A percentile compares a stretch with the other conserved stretches of the same genome.
These are phyloP conservation scores for Mesocricetus auratus DNA, from an alignment of 2,113 vertebrate genomes.

Conservation along the genomic window DNA sequence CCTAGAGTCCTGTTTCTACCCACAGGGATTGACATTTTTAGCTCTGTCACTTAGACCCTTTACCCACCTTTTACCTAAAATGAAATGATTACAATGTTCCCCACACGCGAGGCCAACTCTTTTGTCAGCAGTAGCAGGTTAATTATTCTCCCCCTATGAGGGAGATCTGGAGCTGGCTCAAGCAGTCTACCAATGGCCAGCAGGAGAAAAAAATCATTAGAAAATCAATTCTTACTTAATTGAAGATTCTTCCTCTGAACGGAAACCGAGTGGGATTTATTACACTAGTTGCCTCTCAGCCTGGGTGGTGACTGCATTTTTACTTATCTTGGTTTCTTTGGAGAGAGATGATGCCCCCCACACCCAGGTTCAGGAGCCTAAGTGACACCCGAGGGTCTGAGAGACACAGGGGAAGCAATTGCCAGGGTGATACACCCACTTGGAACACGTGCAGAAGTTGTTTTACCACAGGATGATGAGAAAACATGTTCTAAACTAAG, in stretches of 20 bases:
- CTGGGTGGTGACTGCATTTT: slow-evolving; percentile 69
- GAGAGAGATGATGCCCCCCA: slow-evolving; percentile 14
- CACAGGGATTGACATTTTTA: not conserved
- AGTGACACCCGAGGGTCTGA: not conserved
- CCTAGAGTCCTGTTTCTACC: not conserved
- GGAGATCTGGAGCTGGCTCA: slow-evolving; percentile 83
- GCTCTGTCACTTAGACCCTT: slow-evolving; percentile 36
- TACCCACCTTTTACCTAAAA: slow-evolving; percentile 70
- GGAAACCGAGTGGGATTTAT: slow-evolving; percentile 85
- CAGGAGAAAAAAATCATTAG: slow-evolving; percentile 83
- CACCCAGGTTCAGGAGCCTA: not conserved
- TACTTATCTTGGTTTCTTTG: slow-evolving; percentile 67
- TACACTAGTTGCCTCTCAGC: slow-evolving; percentile 55
- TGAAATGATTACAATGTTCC: slow-evolving; percentile 75
- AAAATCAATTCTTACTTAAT: slow-evolving; percentile 89
- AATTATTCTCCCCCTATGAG: slow-evolving; percentile 79
- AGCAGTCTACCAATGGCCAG: slow-evolving; percentile 78
- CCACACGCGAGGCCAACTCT: slow-evolving; percentile 72
- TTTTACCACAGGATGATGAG: not conserved
- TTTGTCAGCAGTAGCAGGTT: slow-evolving; percentile 73
- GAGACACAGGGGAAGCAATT: not conserved
- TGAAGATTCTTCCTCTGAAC: slow-evolving; percentile 86
- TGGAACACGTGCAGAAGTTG: not conserved
- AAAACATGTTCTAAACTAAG: not conserved
- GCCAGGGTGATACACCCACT: fast-evolving